These are phyloP conservation scores for Sanderia malayensis DNA, from an alignment of 30 jellyfish, hydroid and myxozoan genomes.

Conservation along the genomic window DNA sequence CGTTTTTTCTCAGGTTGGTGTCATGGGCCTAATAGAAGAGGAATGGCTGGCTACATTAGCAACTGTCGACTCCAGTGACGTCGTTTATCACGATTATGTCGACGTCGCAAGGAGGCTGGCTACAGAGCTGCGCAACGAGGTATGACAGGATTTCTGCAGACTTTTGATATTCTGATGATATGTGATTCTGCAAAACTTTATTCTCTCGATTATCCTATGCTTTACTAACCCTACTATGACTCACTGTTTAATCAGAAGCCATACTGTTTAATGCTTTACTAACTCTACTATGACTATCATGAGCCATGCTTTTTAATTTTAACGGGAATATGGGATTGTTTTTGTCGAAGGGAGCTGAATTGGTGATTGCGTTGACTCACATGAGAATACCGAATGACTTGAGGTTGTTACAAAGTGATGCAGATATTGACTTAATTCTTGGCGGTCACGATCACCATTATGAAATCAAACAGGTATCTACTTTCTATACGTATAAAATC, in stretches of 20 bases:
- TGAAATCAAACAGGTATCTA: conserved; percentile 70
- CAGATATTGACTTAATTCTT: conserved; percentile 62
- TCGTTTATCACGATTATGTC: conserved; percentile 57
- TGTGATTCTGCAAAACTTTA: too few species aligned
- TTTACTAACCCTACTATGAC: too few species aligned
- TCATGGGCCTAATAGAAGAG: conserved; percentile 75
- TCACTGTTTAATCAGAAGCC: too few species aligned
- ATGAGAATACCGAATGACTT: conserved; percentile 86
- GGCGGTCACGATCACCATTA: conserved; percentile 95
- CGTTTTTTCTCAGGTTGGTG: conserved; percentile 52
- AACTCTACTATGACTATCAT: too few species aligned
- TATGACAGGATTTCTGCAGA: too few species aligned
- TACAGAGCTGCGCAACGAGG: conserved; percentile 60
- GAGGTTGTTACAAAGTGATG: conserved; percentile 59
- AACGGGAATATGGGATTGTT: too few species aligned
- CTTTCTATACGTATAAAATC: too few species aligned
- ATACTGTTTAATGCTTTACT: too few species aligned
- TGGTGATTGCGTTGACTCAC: conserved; percentile 77
- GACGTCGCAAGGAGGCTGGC: conserved; percentile 62
- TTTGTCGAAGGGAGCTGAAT: conserved; percentile 74
- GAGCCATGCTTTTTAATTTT: too few species aligned
- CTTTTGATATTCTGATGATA: too few species aligned
- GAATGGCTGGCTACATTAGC: conserved; percentile 85
- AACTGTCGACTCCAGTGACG: conserved; percentile 66
- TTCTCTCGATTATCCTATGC: too few species aligned